A percentile compares a stretch with the other conserved stretches of the same genome.
Evolutionary conservation across 2,888 invertebrate genomes (phyloP).

Genomic region (Diplolepis rosae): DNA sequence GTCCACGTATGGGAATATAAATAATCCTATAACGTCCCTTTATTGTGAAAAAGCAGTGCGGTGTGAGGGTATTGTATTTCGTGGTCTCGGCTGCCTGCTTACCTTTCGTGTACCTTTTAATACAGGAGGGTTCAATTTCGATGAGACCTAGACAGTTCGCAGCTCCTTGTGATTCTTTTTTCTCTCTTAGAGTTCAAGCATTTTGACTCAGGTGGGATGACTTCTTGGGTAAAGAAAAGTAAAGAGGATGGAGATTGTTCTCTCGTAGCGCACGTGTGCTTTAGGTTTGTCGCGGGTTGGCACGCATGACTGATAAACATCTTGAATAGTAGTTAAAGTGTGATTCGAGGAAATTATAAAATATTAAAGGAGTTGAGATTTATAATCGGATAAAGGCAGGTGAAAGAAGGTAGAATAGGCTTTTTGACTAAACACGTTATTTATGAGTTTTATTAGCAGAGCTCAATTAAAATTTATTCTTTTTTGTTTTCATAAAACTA

Average conservation of each 20-base stretch:
- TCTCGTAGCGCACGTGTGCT: slow-evolving; percentile 9
- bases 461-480: no score
- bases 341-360: slow-evolving; percentile 16
- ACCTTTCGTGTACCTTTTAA: slow-evolving; percentile 22
- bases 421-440: no score
- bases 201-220: slow-evolving; percentile 9
- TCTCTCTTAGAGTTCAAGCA: not conserved
- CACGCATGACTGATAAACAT: slow-evolving; percentile 25
- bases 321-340: slow-evolving; percentile 10
- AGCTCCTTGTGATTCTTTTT: slow-evolving; percentile 9
- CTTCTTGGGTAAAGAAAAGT: slow-evolving; percentile 11
- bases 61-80: slow-evolving; percentile 54
- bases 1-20: slow-evolving; percentile 45
- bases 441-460: no score
- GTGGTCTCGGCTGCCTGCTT: slow-evolving; percentile 47
- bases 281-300: not conserved
- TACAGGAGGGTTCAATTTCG: slow-evolving; percentile 23
- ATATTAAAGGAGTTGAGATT: slow-evolving; percentile 5
- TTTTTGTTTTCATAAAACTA: no score
- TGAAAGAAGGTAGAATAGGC: not conserved
- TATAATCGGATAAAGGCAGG: not conserved
- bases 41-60: slow-evolving; percentile 48
- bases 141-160: slow-evolving; percentile 16
- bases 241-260: not conserved
- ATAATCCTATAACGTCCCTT: slow-evolving; percentile 51